Conservation (phyloP, 2,888 invertebrate genomes). For the Aphidoletes aphidimyza region DNA sequence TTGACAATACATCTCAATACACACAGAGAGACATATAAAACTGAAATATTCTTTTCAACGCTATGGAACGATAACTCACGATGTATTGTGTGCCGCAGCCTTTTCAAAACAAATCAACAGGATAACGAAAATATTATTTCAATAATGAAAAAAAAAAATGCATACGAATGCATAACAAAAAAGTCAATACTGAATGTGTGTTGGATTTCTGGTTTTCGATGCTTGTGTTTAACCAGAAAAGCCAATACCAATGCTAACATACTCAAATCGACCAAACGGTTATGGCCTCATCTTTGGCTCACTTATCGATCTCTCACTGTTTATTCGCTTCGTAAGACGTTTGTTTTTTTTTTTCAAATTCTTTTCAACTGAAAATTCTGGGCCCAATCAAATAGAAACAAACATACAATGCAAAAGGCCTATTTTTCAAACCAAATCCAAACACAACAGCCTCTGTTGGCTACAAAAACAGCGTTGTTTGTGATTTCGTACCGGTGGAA, state of each 20-base stretch:
- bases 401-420: too few species aligned
- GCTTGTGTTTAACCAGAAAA: neutral
- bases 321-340: too few species aligned
- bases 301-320: slow-evolving; percentile 17
- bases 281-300: neutral
- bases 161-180: neutral
- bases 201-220: neutral
- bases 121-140: slow-evolving; percentile 51
- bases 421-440: too few species aligned
- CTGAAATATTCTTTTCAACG: neutral
- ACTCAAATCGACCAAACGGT: too few species aligned
- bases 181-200: neutral
- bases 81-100: neutral
- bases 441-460: neutral
- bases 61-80: slow-evolving; percentile 35
- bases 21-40: neutral
- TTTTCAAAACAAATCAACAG: slow-evolving; percentile 51
- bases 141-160: slow-evolving; percentile 11
- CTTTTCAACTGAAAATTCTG: too few species aligned
- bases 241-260: neutral
- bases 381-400: too few species aligned
- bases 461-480: neutral
- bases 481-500: neutral
- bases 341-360: neutral
- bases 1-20: neutral